Evolutionary conservation across 1,140 invertebrate species (phyloP), one percentile per base, ranked within the genome.

Genomic region (Drosophila melanica): DNA sequence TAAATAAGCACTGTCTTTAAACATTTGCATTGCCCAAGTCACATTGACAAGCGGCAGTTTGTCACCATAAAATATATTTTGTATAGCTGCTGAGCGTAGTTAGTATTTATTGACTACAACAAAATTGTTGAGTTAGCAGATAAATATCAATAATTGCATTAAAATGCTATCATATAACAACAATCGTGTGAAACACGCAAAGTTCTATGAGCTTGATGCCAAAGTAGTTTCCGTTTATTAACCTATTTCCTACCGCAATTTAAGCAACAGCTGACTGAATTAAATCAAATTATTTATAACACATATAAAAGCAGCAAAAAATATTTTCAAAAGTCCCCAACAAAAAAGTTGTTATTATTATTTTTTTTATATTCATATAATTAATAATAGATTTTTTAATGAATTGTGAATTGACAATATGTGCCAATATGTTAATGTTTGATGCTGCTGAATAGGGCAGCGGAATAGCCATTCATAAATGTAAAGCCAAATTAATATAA

Each of bases 131-230:
- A 59, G 59, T 72, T 54, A 59, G 33, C 54, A 55, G 64, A 73
- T 60, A 73, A 55, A 55, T 48, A 60, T 47, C 55, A 62, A 18
- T 44, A 68, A 68, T 73, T 55, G 12, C 27, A 30, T 4, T 37
- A 4, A 48, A 48, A 48, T 39, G 16, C 37, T 27, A 48, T n/a
- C 37, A 16, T 7, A 23, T 10, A 1, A 42, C 23, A 54, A 35
- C 9, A 60, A 50, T 68, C 18, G 45, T 62, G 70, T 55, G 57
- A 73, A 73, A 37, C 64, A 73, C 57, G 70, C 33, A 4, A 73
- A 35, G 10, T 41, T 68, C 55, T 51, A 35, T 45, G 33, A 67
- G 41, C 30, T 58, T 27, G 37, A 57, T 57, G 48, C n/a, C 33
- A 67, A 50, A 23, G 44, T 18, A n/a, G 11, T 35, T 30, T 23